Base-by-base conservation (phyloP, 2,888 invertebrate genomes). In the Abscondita cerata region DNA sequence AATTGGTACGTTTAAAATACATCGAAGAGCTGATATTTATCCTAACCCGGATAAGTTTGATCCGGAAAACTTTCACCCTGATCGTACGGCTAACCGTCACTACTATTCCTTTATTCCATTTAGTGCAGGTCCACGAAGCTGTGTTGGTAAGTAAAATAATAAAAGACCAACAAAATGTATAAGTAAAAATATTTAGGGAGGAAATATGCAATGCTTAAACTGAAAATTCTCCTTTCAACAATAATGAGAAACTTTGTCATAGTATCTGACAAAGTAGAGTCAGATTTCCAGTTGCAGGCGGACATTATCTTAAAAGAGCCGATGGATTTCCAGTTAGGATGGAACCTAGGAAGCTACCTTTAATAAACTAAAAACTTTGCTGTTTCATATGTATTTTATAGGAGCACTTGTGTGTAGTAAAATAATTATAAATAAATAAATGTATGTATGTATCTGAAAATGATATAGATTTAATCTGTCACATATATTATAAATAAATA, bases 71-170 rank as follows among this genome's bases (percentile, higher is more conserved):
- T 92, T 92, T 84, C 78, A 92, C 25, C 90, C 91, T 0, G 91
- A 92, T 75, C 87, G 87, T 57, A 87, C 88, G 15, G 86, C 87
- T 33, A 88, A 88, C 68, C 84, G 92, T 52, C 92, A 92, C 71
- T 92, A 90, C 74, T 92, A 92, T 76, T 87, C 90, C 64, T 92
- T 87, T 73, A 88, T 92, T 56, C 92, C 92, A 0, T 92, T 92
- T 83, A 90, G 90, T 62, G 92, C 92, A 48, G 92, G 92, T 19
- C 91, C 92, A 0, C 85, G 91, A 65, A 91, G 90, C 70, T 92
- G 91, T 76, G 91, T 91, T 16, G 91, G 87, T 87, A 73, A 80
- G 84, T 84, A 77, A 40, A 13, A 33, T 48, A 25, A 5, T 31
- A 19, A 31, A 4, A 2, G 2, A 48, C 20, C n/a, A 19, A 18